phyloP scores from a whole-genome alignment of 2,888 invertebrate species.

The Drosophila cyrtoloma region DNA sequence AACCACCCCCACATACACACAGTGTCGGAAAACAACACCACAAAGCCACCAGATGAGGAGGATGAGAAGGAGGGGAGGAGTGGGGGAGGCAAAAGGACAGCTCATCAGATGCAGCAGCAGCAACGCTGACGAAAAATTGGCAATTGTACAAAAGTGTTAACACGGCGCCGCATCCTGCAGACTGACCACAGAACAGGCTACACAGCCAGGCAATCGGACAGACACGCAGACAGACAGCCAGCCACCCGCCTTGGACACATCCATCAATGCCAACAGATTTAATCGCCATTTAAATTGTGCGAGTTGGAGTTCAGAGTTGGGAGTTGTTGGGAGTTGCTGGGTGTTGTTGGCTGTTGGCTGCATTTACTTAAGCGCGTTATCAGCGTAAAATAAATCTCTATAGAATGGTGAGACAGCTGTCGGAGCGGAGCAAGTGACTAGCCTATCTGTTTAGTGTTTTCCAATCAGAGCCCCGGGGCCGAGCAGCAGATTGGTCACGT shows the following conservation, averaged over 20 bases:
- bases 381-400: slow-evolving; percentile 80
- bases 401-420: slow-evolving; percentile 56
- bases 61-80: slow-evolving; percentile 1
- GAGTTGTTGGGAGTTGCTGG: slow-evolving; percentile 34
- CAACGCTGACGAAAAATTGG: slow-evolving; percentile 69
- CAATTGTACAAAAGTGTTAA: slow-evolving; percentile 81
- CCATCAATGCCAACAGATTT: slow-evolving; percentile 83
- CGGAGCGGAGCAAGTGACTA: slow-evolving; percentile 28
- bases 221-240: slow-evolving; percentile 8
- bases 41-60: slow-evolving; percentile 42
- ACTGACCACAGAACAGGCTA: slow-evolving; percentile 68
- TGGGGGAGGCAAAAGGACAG: slow-evolving; percentile 26
- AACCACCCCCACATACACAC: slow-evolving; percentile 21
- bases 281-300: slow-evolving; percentile 83
- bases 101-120: slow-evolving; percentile 61
- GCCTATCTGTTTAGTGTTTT: slow-evolving; percentile 79
- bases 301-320: slow-evolving; percentile 45
- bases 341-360: slow-evolving; percentile 36
- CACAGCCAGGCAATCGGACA: slow-evolving; percentile 13
- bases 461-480: slow-evolving; percentile 71
- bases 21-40: slow-evolving; percentile 47
- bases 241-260: slow-evolving; percentile 73
- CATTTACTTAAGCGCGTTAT: slow-evolving; percentile 82
- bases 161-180: slow-evolving; percentile 80
- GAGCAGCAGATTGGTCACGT: slow-evolving; percentile 53